Evolutionary conservation across 2,888 invertebrate species (phyloP), one percentile per base, ranked within the genome.

Genomic region (Rhagium mordax): DNA sequence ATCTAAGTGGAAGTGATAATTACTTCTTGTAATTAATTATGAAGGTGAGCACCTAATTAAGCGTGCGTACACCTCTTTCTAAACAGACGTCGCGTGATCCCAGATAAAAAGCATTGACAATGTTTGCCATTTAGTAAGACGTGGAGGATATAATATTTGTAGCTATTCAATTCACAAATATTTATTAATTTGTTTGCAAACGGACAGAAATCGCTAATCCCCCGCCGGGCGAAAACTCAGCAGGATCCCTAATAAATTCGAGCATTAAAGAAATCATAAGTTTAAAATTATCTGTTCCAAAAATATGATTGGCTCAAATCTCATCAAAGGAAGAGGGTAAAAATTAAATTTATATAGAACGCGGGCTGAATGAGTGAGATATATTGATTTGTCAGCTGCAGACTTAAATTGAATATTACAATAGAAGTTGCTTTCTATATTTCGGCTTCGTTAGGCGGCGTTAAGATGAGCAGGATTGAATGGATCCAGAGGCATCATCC

Each of bases 61-160:
- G 18, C n/a, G 64, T 51, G 49, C 49, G 71, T 65, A 55, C 10
- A 41, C 41, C 49, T 65, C 49, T 49, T 60, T 65, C 57, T 57
- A 49, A 71, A 70, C 65, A 64, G 64, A 65, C 70, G 59, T 70
- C 64, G 49, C 64, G 67, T 60, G 70, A 69, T 61, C 21, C 60
- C 55, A 67, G 69, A 55, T 41, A 41, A 41, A 41, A 41, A 41
- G 41, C 41, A 3, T 15, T 10, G 41, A 5, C 41, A n/a, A n/a
- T n/a, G 41, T 24, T 24, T 24, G 24, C n/a, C n/a, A n/a, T n/a
- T n/a, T n/a, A n/a, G n/a, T n/a, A n/a, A n/a, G n/a, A n/a, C n/a
- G n/a, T n/a, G n/a, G n/a, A n/a, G n/a, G n/a, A n/a, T n/a, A n/a
- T n/a, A n/a, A n/a, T n/a, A n/a, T n/a, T n/a, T n/a, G n/a, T n/a